Base-by-base conservation (phyloP, 2,113 vertebrate species). In the Ranitomeya imitator region DNA sequence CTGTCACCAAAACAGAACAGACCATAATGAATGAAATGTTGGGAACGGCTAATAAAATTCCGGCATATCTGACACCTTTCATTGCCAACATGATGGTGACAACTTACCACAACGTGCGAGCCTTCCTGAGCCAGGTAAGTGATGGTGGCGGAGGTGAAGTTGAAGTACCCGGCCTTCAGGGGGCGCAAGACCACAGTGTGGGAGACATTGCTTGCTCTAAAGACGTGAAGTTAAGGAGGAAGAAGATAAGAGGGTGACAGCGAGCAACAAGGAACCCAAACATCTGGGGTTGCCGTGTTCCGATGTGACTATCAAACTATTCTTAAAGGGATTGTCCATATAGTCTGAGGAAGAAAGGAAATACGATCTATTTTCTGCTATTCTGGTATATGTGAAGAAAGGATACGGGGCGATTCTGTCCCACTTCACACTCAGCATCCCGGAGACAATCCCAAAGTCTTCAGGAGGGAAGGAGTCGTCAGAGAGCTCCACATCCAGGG, bases 351-450 rank as follows among this genome's bases (percentile, higher is more conserved):
- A 45, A 45, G 37, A 45, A 45, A 3, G 5, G 37, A 45, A 45
- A 45, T 45, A 45, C 37, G 37, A 3, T 45, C 3, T 45, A 45
- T 45, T 45, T 45, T 45, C 37, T 45, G 37, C 37, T 45, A 45
- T 45, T 5, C 37, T 45, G 37, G 37, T 45, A 45, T 45, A 45
- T 45, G 45, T 16, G 51, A 31, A 8, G 78, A 11, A 95, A 96
- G 94, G 98, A 99, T 99, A 99, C 96, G 97, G 98, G 9, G 97
- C 97, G 0, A 99, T 99, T 37, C 98, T 93, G 93, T 99, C 98
- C 98, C 98, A 99, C 81, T 99, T 99, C 73, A 99, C 97, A 0
- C 93, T 99, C 81, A 99, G 93, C 97, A 99, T 99, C 86, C 98
- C 98, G 0, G 97, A 99, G 37, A 99, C 97, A 0, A 99, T 99